A percentile compares a stretch with the other conserved stretches of the same genome.
These are phyloP conservation scores for Scaeva pyrastri DNA, from an alignment of 2,888 invertebrate genomes.

Conservation along the genomic window DNA sequence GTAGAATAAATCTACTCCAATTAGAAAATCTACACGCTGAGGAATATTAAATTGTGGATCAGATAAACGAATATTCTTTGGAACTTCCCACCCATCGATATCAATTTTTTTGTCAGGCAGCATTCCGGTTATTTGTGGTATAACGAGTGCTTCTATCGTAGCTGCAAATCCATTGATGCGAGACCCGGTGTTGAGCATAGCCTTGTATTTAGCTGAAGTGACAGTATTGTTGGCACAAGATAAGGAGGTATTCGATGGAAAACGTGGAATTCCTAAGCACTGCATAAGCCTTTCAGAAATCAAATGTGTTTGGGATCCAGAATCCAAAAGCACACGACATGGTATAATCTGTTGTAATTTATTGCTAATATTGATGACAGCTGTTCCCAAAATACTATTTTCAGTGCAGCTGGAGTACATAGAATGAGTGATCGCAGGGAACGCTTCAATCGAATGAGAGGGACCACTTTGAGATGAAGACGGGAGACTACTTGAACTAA, in stretches of 20 bases:
- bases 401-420: conserved; percentile 8
- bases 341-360: conserved; percentile 17
- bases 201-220: neutral
- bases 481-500: conserved; percentile 6
- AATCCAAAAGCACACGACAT: conserved; percentile 42
- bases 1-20: conserved; percentile 54
- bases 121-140: neutral
- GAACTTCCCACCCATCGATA: neutral
- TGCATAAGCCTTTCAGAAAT: conserved; percentile 1
- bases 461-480: neutral
- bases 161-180: neutral
- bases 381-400: conserved; percentile 12
- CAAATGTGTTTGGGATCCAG: conserved; percentile 37
- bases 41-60: conserved; percentile 44
- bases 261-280: neutral
- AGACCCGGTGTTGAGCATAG: neutral
- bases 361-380: neutral
- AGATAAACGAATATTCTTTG: neutral
- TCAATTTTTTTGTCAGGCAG: neutral
- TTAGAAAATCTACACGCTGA: conserved; percentile 47
- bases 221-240: neutral
- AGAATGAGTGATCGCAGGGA: neutral
- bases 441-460: neutral
- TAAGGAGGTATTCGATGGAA: neutral
- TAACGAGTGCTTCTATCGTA: neutral